Conservation (phyloP, 64 coral and sea anemone species). For the Trachythela sp. region DNA sequence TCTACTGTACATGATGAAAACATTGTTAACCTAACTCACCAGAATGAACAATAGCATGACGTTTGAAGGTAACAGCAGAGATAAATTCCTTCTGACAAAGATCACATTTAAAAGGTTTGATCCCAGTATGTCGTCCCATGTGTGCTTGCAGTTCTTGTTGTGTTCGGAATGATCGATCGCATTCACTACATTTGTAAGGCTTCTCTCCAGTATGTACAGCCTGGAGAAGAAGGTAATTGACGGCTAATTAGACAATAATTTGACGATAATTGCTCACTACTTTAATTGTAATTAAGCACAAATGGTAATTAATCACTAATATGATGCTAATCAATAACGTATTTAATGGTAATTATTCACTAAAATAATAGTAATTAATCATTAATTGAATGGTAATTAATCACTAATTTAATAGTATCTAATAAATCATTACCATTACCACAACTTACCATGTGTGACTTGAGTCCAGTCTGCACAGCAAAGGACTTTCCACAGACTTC, state of each 20-base stretch:
- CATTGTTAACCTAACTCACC: slow-evolving; percentile 55
- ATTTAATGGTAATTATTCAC: no score
- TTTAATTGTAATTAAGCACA: no score
- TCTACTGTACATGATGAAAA: no score
- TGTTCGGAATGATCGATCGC: slow-evolving; percentile 87
- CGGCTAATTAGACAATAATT: neutral
- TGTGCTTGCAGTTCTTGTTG: slow-evolving; percentile 83
- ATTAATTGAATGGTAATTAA: no score
- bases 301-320: no score
- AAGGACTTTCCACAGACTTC: slow-evolving; percentile 90
- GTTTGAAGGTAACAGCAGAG: slow-evolving; percentile 90
- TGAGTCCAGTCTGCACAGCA: slow-evolving; percentile 95
- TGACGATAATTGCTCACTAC: no score
- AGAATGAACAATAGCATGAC: slow-evolving; percentile 92
- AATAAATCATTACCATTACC: no score
- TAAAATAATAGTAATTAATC: no score
- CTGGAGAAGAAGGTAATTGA: slow-evolving; percentile 30
- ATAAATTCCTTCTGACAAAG: slow-evolving; percentile 87
- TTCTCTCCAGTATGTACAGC: slow-evolving; percentile 94
- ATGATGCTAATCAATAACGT: no score
- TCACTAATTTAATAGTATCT: no score
- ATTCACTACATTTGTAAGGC: slow-evolving; percentile 89
- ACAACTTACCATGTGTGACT: slow-evolving; percentile 73
- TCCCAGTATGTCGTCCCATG: slow-evolving; percentile 88
- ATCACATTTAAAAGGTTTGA: slow-evolving; percentile 47